Base-by-base conservation (phyloP, 2,797 vertebrate genomes). In the Siniperca obscura region DNA sequence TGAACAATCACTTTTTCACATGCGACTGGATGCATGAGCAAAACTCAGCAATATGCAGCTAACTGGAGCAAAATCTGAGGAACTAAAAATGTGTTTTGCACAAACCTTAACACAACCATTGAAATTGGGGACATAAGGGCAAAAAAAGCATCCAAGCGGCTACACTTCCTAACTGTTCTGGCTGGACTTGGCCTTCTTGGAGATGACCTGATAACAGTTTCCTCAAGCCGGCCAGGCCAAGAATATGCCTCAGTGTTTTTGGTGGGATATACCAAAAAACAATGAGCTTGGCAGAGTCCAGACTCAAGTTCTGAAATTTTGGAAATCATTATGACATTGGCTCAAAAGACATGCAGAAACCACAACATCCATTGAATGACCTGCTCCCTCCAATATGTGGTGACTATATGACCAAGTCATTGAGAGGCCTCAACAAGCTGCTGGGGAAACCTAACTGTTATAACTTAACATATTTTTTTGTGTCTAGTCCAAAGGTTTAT, bases 1-100 rank as follows among this genome's bases (percentile, higher is more conserved):
- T 53, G 21, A 61, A 72, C 34, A 55, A 62, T 72, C 21, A 17
- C 5, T 73, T 14, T 64, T 71, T 36, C 36, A 36, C 36, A 52
- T 34, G 16, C 60, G 2, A 44, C 19, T 1, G 14, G 8, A 61
- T 46, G 11, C 36, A 70, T 7, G 30, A 60, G 38, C 70, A 82
- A 52, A 66, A 80, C 25, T 21, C 21, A 38, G 14, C 46, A 56
- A 19, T 21, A 40, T 34, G 38, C 34, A 44, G 57, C 48, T 42
- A 53, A 44, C 8, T 53, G 46, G 53, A 60, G 19, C 25, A 48
- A 71, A 50, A 66, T 72, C 17, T 40, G 4, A 59, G 22, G 16
- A 48, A 11, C 40, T 34, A 50, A 30, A 27, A 60, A 52, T 22
- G n/a, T 69, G 2, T 53, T 78, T 64, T 70, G 22, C 38, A 19